phyloP scores from a whole-genome alignment of 2,797 vertebrate genomes.

The Mallotus villosus region DNA sequence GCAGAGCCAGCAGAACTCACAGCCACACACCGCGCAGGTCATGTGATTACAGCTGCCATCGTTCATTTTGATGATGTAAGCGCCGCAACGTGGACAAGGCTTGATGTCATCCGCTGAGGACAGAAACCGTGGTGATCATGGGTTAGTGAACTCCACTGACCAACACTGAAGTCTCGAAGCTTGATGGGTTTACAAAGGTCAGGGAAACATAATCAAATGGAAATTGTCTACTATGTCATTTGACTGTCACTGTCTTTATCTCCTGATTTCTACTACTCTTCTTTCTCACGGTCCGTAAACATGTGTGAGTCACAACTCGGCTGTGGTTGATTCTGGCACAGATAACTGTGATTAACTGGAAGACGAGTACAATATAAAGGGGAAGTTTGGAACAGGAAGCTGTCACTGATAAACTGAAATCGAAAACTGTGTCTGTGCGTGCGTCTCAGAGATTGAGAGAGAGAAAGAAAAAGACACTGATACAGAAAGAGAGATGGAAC shows the following conservation, averaged over 20 bases:
- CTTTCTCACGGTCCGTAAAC: no score
- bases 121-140: background rate
- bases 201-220: no score
- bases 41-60: conserved; percentile 99
- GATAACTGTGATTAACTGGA: no score
- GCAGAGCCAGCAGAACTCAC: conserved; percentile 99
- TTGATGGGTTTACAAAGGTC: background rate
- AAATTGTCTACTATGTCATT: no score
- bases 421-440: background rate
- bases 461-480: background rate
- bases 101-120: conserved; percentile 93
- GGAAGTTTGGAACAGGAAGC: no score
- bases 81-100: conserved; percentile 94
- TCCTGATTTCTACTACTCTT: no score
- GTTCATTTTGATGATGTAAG: conserved; percentile 99
- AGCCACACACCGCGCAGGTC: conserved; percentile 97
- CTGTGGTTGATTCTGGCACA: no score
- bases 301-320: no score
- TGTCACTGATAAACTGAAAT: background rate
- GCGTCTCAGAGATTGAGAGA: background rate
- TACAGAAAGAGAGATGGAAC: no score
- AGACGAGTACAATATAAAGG: no score
- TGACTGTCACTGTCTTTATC: no score
- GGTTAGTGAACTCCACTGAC: background rate
- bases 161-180: no score